These are phyloP conservation scores for Dicyrtomina minuta DNA, from an alignment of 2,888 invertebrate genomes.

Conservation along the genomic window DNA sequence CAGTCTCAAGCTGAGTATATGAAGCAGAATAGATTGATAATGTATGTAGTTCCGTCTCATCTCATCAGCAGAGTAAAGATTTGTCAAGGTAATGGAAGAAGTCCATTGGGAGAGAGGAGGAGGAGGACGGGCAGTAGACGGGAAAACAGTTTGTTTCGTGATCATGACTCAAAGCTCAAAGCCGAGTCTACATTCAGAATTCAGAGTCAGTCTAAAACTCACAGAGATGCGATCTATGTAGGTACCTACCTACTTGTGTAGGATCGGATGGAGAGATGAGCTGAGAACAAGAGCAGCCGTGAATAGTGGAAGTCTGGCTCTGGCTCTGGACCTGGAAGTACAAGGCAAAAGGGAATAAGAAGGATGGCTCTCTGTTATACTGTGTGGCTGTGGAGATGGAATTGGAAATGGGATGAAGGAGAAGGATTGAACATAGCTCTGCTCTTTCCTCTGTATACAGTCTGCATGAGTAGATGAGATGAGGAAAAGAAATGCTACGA, in stretches of 20 bases:
- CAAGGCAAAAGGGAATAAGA: too few species aligned
- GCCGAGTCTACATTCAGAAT: too few species aligned
- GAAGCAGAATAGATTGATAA: neutral
- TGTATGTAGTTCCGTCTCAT: neutral
- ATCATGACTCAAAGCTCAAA: slow-evolving; percentile 9
- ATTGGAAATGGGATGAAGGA: slow-evolving; percentile 15
- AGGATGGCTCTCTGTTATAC: too few species aligned
- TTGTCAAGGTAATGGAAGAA: slow-evolving; percentile 13
- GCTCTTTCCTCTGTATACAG: too few species aligned
- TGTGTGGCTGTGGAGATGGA: too few species aligned
- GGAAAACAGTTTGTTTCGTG: slow-evolving; percentile 10
- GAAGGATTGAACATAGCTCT: too few species aligned
- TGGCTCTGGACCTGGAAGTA: too few species aligned
- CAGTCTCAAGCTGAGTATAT: neutral
- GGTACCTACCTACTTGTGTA: neutral
- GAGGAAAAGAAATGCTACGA: neutral
- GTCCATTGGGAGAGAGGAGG: slow-evolving; percentile 26
- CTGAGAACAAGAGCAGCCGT: slow-evolving; percentile 2
- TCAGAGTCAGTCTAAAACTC: too few species aligned
- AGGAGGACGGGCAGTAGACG: slow-evolving; percentile 12
- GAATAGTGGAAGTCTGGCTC: too few species aligned
- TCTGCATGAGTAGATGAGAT: too few species aligned
- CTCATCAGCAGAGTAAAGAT: slow-evolving; percentile 19
- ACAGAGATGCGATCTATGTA: too few species aligned
- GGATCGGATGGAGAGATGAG: neutral